Evolutionary conservation across 1,140 invertebrate species (phyloP), one percentile per base, ranked within the genome.

Genomic region (Trachymyrmex septentrionalis): DNA sequence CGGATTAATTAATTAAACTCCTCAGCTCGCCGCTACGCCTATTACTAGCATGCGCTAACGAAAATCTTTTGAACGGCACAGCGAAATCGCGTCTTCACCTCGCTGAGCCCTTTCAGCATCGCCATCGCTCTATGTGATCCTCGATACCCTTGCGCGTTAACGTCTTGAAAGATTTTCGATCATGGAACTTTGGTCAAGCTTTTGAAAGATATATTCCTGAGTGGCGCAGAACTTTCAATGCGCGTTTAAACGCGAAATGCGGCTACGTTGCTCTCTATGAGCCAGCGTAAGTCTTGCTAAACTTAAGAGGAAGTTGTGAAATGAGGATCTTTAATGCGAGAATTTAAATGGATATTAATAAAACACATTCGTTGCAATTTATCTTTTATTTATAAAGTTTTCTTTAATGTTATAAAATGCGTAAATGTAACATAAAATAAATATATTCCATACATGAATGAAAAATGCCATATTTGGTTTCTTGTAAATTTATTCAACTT

Each of bases 1-100:
- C 57, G 30, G 55, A 88, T 73, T 88, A 87, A 88, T 90, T 88
- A 87, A 88, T 89, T 77, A 89, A 64, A 85, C 48, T 86, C 14
- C 53, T 61, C 53, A 21, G 10, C 48, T 69, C 66, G n/a, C 6
- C 48, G 24, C 19, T 21, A 19, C 24, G 19, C 53, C 53, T 48
- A 48, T 73, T 82, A 63, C 67, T 14, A 24, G 38, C 38, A 3
- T 24, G n/a, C 53, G 53, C 78, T 44, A 34, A 53, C 64, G 80
- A 75, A 75, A 82, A 73, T 73, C 80, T 73, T 73, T 82, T 61
- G 69, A 50, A 38, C 55, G 34, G 19, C 55, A 55, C 80, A 72
- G 59, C 34, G 80, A 48, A 84, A 84, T 73, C 80, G 30, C 80
- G 7, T 75, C 69, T 61, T 24, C 57, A n/a, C 38, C n/a, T 84